A percentile compares a stretch with the other conserved stretches of the same genome.
Conservation (phyloP, 2,888 invertebrate genomes). For the Rhagonycha fulva region DNA sequence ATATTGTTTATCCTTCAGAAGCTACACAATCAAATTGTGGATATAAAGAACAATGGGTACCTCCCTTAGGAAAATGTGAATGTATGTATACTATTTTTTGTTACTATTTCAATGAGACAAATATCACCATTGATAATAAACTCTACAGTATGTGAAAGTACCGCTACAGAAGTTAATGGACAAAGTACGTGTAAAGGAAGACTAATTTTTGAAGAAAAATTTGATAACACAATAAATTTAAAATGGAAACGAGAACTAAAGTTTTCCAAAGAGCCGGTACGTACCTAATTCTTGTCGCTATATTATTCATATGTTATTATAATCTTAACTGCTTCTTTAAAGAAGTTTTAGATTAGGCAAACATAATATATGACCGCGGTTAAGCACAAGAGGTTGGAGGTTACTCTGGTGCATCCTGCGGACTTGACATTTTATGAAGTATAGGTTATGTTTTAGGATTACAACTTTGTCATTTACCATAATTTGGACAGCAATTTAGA, state of each 20-base stretch:
- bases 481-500: slow-evolving; percentile 61
- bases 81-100: no score
- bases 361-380: background rate
- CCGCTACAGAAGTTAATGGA: slow-evolving; percentile 46
- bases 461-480: slow-evolving; percentile 70
- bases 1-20: no score
- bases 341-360: background rate
- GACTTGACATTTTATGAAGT: background rate
- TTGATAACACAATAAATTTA: slow-evolving; percentile 46
- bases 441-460: slow-evolving; percentile 59
- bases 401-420: no score
- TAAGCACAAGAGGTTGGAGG: background rate
- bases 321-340: background rate
- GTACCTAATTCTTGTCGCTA: no score
- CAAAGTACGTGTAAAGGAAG: slow-evolving; percentile 57
- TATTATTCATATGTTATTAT: background rate
- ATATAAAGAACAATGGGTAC: no score
- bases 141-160: slow-evolving; percentile 37
- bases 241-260: slow-evolving; percentile 10
- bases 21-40: no score
- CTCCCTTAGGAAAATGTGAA: no score
- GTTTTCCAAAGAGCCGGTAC: slow-evolving; percentile 14
- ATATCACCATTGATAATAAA: no score
- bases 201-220: slow-evolving; percentile 64
- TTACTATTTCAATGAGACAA: no score